These are phyloP conservation scores for Megaceryle alcyon DNA, from an alignment of 2,797 vertebrate species.

Conservation along the genomic window DNA sequence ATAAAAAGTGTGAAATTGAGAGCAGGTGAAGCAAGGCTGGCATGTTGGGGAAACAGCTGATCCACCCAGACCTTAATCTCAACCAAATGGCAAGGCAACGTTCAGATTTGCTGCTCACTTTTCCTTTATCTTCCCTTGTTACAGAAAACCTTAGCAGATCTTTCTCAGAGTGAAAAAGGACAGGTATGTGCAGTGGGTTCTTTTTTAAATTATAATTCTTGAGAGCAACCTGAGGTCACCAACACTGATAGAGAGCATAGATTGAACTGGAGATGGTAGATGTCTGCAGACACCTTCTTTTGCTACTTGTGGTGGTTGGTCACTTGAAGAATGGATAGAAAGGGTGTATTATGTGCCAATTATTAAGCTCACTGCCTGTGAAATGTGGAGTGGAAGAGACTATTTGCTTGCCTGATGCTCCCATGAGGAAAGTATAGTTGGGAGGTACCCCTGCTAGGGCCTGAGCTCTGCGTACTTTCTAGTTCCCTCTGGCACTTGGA, in stretches of 20 bases:
- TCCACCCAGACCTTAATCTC: neutral
- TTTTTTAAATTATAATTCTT: neutral
- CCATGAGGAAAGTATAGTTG: neutral
- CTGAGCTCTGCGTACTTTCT: neutral
- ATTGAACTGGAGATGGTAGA: neutral
- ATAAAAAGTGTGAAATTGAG: neutral
- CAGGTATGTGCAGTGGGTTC: rapidly evolving
- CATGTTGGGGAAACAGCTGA: neutral
- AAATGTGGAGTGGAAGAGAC: neutral
- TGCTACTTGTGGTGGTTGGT: neutral
- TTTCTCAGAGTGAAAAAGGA: neutral
- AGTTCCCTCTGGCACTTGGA: neutral
- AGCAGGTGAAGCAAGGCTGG: neutral
- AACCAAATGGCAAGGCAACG: neutral
- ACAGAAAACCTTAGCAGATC: neutral
- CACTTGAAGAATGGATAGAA: neutral
- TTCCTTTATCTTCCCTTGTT: rapidly evolving
- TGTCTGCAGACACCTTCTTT: neutral
- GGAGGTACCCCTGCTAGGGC: neutral
- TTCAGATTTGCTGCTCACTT: neutral
- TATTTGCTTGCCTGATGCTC: neutral
- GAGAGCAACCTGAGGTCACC: neutral
- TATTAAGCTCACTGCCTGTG: neutral
- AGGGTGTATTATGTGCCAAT: neutral
- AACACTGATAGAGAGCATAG: neutral